A percentile compares a stretch with the other conserved stretches of the same genome.
Conservation (phyloP, 2,797 vertebrate species). For the Orestias chungarensis region DNA sequence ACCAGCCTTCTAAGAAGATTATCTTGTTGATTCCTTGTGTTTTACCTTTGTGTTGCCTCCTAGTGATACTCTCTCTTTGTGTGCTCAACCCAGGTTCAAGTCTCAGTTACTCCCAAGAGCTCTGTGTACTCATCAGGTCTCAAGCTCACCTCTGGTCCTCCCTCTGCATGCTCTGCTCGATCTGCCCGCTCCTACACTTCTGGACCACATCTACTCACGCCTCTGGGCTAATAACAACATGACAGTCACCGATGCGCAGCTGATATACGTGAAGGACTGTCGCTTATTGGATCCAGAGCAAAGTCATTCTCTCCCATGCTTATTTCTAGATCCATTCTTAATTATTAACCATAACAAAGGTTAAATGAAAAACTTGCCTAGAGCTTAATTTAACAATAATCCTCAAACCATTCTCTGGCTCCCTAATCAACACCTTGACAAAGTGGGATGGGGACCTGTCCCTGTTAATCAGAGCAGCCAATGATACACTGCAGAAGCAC, state of each 20-base stretch:
- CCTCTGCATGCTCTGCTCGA: no score
- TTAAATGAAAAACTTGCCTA: conserved; percentile 51
- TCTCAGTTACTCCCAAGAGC: no score
- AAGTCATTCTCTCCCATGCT: conserved; percentile 9
- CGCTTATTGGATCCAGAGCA: conserved; percentile 25
- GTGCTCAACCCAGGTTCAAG: no score
- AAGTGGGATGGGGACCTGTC: conserved; percentile 51
- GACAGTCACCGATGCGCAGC: conserved; percentile 5
- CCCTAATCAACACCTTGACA: conserved; percentile 53
- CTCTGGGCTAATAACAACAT: no score
- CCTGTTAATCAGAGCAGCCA: conserved; percentile 59
- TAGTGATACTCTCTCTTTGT: no score
- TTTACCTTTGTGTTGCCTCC: no score
- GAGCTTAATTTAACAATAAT: conserved; percentile 69
- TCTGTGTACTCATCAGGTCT: no score
- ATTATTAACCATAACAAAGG: conserved; percentile 55
- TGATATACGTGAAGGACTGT: conserved; percentile 14
- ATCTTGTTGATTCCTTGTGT: no score
- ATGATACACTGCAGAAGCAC: conserved; percentile 44
- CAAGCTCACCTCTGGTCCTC: no score
- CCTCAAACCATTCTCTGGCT: conserved; percentile 50
- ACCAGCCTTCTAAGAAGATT: no score
- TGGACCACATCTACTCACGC: no score
- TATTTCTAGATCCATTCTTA: conserved; percentile 42
- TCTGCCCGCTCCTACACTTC: no score